Evolutionary conservation across 2,113 vertebrate genomes (phyloP).

Genomic region (Syngnathus scovelli): DNA sequence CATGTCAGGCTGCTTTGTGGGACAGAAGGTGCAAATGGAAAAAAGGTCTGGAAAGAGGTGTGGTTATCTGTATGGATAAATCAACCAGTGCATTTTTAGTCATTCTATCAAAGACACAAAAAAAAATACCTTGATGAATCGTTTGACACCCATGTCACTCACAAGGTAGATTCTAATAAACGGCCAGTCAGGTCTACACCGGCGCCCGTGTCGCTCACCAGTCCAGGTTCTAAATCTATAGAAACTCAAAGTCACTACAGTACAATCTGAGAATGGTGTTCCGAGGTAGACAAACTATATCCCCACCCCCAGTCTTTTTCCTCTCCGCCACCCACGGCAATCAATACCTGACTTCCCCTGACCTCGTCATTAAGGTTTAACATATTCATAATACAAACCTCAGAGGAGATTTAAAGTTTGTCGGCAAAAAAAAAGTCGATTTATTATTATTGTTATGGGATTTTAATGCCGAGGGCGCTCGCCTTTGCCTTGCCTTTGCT

Average conservation of each 20-base stretch:
- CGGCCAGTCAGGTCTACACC: too few relatives aligned
- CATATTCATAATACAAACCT: slow-evolving; percentile 48
- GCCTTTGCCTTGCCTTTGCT: slow-evolving; percentile 4
- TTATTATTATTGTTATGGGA: slow-evolving; percentile 46
- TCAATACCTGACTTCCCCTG: slow-evolving; percentile 56
- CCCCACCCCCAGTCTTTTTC: slow-evolving; percentile 4
- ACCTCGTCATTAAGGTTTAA: slow-evolving; percentile 59
- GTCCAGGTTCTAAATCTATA: background rate
- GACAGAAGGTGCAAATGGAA: slow-evolving; percentile 80
- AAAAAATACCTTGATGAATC: too few relatives aligned
- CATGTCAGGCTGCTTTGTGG: slow-evolving; percentile 64
- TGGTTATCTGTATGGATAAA: slow-evolving; percentile 28
- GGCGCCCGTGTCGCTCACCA: background rate
- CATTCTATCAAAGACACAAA: background rate
- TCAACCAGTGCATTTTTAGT: background rate
- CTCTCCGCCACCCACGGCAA: background rate
- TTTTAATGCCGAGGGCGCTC: slow-evolving; percentile 29
- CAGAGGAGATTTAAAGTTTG: slow-evolving; percentile 42
- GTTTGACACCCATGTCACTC: too few relatives aligned
- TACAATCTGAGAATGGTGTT: too few relatives aligned
- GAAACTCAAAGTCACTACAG: background rate
- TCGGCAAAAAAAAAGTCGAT: slow-evolving; percentile 42
- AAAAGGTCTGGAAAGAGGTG: slow-evolving; percentile 53
- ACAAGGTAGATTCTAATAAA: too few relatives aligned
- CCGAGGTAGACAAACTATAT: too few relatives aligned